A percentile compares a stretch with the other conserved stretches of the same genome.
Conservation (phyloP, 2,797 vertebrate genomes). For the Cyclopterus lumpus region DNA sequence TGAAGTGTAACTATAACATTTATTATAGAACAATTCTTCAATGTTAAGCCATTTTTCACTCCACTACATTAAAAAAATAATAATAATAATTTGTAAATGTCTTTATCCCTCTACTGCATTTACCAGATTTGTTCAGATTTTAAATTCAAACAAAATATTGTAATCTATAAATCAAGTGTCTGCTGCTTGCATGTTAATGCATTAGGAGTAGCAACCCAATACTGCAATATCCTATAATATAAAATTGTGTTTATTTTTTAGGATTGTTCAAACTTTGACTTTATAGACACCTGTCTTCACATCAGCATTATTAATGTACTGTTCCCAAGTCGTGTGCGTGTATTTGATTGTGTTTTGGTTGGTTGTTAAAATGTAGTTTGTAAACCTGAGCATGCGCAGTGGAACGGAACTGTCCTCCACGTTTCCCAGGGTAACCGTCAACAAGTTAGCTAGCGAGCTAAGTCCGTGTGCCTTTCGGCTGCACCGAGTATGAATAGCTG, state of each 20-base stretch:
- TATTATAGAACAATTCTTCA: background rate
- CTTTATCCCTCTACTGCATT: background rate
- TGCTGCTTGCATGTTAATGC: background rate
- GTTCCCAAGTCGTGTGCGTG: background rate
- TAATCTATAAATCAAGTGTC: background rate
- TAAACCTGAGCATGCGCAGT: constrained; percentile 60
- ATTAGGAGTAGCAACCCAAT: too few relatives aligned
- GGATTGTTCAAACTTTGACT: background rate
- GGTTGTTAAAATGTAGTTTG: background rate
- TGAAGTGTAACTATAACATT: background rate
- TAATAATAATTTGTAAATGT: too few relatives aligned
- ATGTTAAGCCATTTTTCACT: too few relatives aligned
- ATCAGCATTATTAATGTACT: too few relatives aligned
- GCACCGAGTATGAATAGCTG: rapidly evolving
- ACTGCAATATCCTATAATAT: too few relatives aligned
- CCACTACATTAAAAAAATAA: too few relatives aligned
- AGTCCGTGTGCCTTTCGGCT: background rate
- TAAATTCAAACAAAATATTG: background rate
- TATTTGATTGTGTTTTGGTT: background rate
- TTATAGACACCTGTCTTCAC: background rate
- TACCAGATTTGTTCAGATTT: background rate
- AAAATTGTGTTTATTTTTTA: background rate
- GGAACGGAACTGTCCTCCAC: constrained; percentile 3
- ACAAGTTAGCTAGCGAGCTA: constrained; percentile 44
- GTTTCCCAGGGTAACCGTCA: constrained; percentile 77